Base-by-base conservation (phyloP, 2,888 invertebrate genomes). In the Melipona bicolor region DNA sequence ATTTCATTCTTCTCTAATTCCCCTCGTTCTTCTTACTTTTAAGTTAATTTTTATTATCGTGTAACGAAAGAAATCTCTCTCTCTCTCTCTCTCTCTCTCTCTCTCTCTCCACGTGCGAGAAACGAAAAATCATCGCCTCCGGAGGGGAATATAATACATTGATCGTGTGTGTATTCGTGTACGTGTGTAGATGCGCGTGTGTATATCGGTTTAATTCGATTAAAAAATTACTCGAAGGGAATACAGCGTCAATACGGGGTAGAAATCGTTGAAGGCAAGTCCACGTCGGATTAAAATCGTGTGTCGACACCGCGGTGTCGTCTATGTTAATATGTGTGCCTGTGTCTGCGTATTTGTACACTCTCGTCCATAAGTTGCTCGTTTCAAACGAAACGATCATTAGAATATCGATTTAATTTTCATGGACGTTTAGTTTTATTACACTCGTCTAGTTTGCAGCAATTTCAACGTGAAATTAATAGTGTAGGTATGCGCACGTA, bases 201-300 rank as follows among this genome's bases (percentile, higher is more conserved):
- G 36, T 70, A 54, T 49, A 52, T 56, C 49, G 17, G 32, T 61
- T 43, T 36, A 65, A 24, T 61, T 81, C 74, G 64, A 81, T 81
- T 74, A 82, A 70, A 82, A 82, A 81, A 75, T 75, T 65, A 70
- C 59, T 70, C 74, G 52, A 67, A 75, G 70, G 82, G 70, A 75
- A 74, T 50, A 71, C 43, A 81, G 59, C 70, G 49, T 65, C 70
- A 70, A 81, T 52, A 49, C 56, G 64, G 70, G 32, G 50, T 65
- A 65, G 56, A 70, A 77, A 76, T 69, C 36, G 43, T 77, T 54
- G 56, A 67, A 79, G 59, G 79, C 59, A 71, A 27, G 32, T 78
- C 52, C 19, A 17, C 19, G 59, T 17, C 24, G 52, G 77, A 70
- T 62, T 77, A 76, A 62, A 13, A 43, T 43, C 11, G 11, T 67